Conservation (phyloP, 2,888 invertebrate genomes). For the Gari tellinella region DNA sequence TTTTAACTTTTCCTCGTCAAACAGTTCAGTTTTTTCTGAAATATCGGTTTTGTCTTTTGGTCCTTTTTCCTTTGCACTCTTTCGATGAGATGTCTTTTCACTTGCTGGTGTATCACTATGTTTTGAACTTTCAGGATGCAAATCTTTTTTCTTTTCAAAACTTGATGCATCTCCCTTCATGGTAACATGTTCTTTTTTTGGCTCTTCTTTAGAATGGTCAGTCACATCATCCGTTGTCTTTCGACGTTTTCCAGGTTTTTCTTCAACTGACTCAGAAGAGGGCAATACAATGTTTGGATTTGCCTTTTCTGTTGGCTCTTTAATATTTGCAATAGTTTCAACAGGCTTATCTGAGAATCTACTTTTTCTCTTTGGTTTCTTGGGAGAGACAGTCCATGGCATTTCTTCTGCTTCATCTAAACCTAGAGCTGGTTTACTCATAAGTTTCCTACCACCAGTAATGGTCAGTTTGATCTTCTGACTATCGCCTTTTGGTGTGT, state of each 20-base stretch:
- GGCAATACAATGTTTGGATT: too few relatives aligned
- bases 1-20: too few relatives aligned
- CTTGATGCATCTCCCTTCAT: not conserved
- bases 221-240: not conserved
- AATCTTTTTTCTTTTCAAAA: not conserved
- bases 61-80: too few relatives aligned
- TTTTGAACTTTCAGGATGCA: too few relatives aligned
- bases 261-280: too few relatives aligned
- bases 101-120: too few relatives aligned
- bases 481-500: not conserved
- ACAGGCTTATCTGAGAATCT: conserved; percentile 26
- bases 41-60: too few relatives aligned
- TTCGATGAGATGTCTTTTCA: too few relatives aligned
- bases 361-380: conserved; percentile 17
- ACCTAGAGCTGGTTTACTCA: conserved; percentile 45
- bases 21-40: too few relatives aligned
- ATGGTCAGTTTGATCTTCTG: conserved; percentile 48
- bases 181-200: not conserved
- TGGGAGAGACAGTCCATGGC: conserved; percentile 1
- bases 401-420: conserved; percentile 47
- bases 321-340: not conserved
- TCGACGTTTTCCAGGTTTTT: too few relatives aligned
- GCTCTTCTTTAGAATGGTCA: not conserved
- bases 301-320: too few relatives aligned
- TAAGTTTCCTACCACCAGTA: conserved; percentile 45